phyloP scores from a whole-genome alignment of 2,888 invertebrate genomes.

The Cremastobaeus sp. region DNA sequence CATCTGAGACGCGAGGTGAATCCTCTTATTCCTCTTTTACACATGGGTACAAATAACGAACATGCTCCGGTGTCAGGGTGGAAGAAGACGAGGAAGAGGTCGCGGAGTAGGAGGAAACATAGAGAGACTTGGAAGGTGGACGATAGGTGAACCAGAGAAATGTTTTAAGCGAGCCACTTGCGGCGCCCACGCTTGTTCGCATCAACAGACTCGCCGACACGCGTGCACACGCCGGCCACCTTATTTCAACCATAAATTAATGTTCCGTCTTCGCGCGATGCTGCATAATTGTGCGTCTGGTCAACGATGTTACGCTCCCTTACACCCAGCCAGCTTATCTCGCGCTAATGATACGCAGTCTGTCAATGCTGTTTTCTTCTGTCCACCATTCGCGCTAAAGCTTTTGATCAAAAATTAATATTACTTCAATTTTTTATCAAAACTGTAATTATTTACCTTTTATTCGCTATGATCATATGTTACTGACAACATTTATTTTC shows the following conservation, averaged over 20 bases:
- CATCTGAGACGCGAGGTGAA: constrained; percentile 63
- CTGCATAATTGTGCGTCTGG: constrained; percentile 73
- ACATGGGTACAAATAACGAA: constrained; percentile 77
- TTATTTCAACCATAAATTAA: constrained; percentile 76
- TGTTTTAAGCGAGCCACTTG: constrained; percentile 76
- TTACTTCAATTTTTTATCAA: constrained; percentile 11
- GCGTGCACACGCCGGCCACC: constrained; percentile 74
- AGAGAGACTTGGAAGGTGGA: constrained; percentile 44
- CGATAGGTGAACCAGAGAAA: constrained; percentile 75
- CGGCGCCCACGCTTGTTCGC: constrained; percentile 73
- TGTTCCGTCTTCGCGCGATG: constrained; percentile 74
- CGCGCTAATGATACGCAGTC: constrained; percentile 67
- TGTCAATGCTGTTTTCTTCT: constrained; percentile 48
- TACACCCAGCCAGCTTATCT: constrained; percentile 67
- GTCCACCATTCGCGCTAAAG: constrained; percentile 18
- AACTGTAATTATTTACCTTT: neutral
- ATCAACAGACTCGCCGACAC: constrained; percentile 76
- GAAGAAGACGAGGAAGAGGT: constrained; percentile 40
- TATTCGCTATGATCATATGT: neutral
- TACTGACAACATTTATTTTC: too few relatives aligned
- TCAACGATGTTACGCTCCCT: constrained; percentile 56
- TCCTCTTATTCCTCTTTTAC: constrained; percentile 64
- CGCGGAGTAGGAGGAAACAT: constrained; percentile 3
- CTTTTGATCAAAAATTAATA: constrained; percentile 26
- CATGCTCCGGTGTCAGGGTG: constrained; percentile 69